Evolutionary conservation across 1,140 invertebrate genomes (phyloP).

Genomic region (Diploscapter pachys): DNA sequence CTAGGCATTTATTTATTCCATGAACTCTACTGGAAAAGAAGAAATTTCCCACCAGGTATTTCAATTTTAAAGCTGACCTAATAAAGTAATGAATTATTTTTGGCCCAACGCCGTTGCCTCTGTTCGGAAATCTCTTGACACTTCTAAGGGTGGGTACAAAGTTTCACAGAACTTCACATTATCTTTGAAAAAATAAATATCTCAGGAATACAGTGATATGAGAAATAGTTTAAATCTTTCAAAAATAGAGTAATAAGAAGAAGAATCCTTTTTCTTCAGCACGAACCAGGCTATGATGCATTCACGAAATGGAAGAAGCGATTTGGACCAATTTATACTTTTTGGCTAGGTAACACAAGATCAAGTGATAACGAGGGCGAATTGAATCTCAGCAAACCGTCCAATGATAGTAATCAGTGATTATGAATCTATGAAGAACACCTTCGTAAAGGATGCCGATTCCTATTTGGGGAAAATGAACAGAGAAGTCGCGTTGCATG

Average conservation of each 20-base stretch:
- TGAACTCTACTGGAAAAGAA: conserved; percentile 20
- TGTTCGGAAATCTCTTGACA: conserved; percentile 11
- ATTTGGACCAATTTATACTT: conserved; percentile 31
- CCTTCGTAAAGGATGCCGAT: conserved; percentile 31
- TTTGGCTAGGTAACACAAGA: conserved; percentile 24
- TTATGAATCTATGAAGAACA: conserved; percentile 27
- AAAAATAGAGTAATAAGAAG: background rate
- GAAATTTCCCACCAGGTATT: conserved; percentile 23
- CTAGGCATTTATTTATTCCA: conserved; percentile 5
- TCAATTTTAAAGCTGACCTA: background rate
- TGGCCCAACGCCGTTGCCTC: conserved; percentile 22
- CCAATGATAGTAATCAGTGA: conserved; percentile 29
- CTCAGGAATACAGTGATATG: background rate
- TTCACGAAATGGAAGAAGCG: conserved; percentile 27
- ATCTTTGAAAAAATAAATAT: too few relatives aligned
- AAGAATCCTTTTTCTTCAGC: background rate
- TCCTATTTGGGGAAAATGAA: conserved; percentile 22
- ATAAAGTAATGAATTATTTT: background rate
- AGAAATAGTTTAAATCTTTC: background rate
- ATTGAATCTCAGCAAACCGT: conserved; percentile 11
- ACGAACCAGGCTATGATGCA: conserved; percentile 17
- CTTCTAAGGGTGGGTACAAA: too few relatives aligned
- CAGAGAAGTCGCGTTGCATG: conserved; percentile 1
- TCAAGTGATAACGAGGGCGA: background rate
- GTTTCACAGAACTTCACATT: too few relatives aligned